Percentiles rank a stretch among this genome's conserved stretches.
phyloP scores from a whole-genome alignment of 2,797 vertebrate genomes.

The Phyllotis vaccarum region DNA sequence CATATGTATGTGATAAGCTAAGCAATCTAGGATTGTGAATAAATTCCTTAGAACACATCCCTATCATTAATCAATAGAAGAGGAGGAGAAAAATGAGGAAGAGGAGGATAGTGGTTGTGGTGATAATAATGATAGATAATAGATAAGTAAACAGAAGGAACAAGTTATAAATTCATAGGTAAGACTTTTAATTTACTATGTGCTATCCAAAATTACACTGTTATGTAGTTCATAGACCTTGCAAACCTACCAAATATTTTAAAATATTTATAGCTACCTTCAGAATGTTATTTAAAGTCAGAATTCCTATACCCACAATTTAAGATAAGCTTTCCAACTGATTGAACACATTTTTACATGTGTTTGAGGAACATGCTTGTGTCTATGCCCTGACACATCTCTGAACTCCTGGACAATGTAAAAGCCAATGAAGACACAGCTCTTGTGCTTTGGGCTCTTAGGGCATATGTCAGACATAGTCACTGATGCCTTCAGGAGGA shows the following conservation, averaged over 20 bases:
- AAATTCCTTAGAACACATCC: too few relatives aligned
- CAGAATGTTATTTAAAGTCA: not conserved
- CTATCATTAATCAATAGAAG: too few relatives aligned
- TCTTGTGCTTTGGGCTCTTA: not conserved
- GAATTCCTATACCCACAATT: not conserved
- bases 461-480: not conserved
- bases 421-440: not conserved
- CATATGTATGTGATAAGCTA: not conserved
- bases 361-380: not conserved
- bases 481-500: not conserved
- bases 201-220: not conserved
- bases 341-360: not conserved
- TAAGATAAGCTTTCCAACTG: not conserved
- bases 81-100: too few relatives aligned
- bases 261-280: not conserved
- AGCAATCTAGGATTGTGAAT: too few relatives aligned
- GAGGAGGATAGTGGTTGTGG: too few relatives aligned
- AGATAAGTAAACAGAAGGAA: not conserved
- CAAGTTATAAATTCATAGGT: not conserved
- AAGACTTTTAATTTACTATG: not conserved
- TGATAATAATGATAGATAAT: too few relatives aligned
- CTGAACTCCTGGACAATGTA: not conserved
- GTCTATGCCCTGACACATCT: not conserved
- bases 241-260: not conserved
- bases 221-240: not conserved